Conservation (phyloP, 2,888 invertebrate genomes). For the Molorchus minor region DNA sequence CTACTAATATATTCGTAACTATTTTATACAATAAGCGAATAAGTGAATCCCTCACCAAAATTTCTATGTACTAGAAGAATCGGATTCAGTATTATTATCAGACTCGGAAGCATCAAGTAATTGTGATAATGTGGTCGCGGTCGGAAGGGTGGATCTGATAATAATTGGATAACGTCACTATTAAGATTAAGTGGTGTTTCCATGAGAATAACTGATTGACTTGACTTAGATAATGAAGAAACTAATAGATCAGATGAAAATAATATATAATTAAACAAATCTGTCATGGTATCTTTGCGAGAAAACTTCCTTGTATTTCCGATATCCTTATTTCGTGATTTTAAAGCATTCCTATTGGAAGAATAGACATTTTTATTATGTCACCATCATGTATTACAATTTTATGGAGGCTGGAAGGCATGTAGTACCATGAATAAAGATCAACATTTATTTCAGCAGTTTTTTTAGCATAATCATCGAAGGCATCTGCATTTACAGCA, state of each 20-base stretch:
- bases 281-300: slow-evolving; percentile 26
- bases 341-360: slow-evolving; percentile 38
- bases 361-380: slow-evolving; percentile 32
- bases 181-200: too few species aligned
- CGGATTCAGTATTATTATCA: too few species aligned
- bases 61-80: too few species aligned
- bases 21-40: too few species aligned
- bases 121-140: too few species aligned
- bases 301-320: slow-evolving; percentile 18
- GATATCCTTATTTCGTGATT: slow-evolving; percentile 37
- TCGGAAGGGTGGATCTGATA: slow-evolving; percentile 4
- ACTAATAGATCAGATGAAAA: slow-evolving; percentile 29
- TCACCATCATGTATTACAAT: slow-evolving; percentile 37
- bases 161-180: slow-evolving; percentile 8
- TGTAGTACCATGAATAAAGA: slow-evolving; percentile 39
- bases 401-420: slow-evolving; percentile 39
- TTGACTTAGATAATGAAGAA: not conserved
- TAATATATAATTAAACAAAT: slow-evolving; percentile 20
- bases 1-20: too few species aligned
- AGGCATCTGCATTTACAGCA: slow-evolving; percentile 28
- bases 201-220: too few species aligned
- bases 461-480: slow-evolving; percentile 24
- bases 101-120: too few species aligned
- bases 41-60: too few species aligned
- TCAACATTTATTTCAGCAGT: slow-evolving; percentile 31